Conservation (phyloP, 2,797 vertebrate species). For the Luscinia megarhynchos region DNA sequence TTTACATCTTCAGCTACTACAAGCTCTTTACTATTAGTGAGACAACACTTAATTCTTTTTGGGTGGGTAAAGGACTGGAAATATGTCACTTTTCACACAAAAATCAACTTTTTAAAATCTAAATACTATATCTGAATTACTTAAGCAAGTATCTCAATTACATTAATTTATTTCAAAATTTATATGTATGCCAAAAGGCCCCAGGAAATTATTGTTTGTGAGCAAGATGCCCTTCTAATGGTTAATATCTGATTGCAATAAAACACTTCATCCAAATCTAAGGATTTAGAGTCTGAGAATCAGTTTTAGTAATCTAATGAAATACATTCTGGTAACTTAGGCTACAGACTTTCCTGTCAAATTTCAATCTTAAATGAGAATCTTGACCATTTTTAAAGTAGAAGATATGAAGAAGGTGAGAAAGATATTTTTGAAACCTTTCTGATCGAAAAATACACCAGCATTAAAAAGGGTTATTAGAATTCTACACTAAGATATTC, state of each 20-base stretch:
- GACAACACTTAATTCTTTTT: not conserved
- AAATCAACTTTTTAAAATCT: not conserved
- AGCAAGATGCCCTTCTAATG: not conserved
- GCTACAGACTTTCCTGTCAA: not conserved
- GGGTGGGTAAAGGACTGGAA: accelerated
- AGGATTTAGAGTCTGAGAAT: not conserved
- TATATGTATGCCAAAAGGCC: not conserved
- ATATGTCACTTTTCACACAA: not conserved
- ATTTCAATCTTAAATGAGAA: not conserved
- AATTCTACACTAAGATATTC: not conserved
- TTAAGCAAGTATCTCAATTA: not conserved
- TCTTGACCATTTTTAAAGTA: not conserved
- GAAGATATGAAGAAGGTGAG: not conserved
- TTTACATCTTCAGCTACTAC: not conserved
- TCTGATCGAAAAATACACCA: not conserved
- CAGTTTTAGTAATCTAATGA: not conserved
- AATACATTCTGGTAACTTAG: not conserved
- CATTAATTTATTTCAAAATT: not conserved
- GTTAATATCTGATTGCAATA: not conserved
- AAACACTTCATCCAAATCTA: not conserved
- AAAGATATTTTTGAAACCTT: not conserved
- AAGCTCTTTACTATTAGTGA: not conserved
- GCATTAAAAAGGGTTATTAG: not conserved
- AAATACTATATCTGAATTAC: not conserved
- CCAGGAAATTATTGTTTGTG: not conserved